Evolutionary conservation across 2,888 invertebrate species (phyloP), one percentile per base, ranked within the genome.

Genomic region (Scaptomyza flava): DNA sequence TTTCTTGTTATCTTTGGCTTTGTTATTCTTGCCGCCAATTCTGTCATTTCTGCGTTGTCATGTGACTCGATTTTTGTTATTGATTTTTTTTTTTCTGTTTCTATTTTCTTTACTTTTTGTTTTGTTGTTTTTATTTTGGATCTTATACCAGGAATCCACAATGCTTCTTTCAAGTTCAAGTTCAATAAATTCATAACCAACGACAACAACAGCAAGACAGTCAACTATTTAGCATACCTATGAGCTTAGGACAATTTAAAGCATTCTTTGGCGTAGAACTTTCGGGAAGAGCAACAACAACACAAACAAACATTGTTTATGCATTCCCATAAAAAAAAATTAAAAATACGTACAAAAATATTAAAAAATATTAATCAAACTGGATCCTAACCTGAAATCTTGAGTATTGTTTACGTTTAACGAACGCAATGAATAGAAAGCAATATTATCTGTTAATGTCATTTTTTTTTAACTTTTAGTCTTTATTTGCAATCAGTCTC

Each of bases 131-230:
- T 60, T 68, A 33, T 67, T 52, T 69, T 30, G 60, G 60, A 45
- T 58, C 48, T 64, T 56, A 54, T 60, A 58, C 62, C 76, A 87
- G 85, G 87, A 81, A 87, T 81, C 67, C 64, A 62, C 52, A 56
- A 53, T 47, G 63, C 47, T 63, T 38, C 65, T 78, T 79, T 87
- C 82, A 87, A 81, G 87, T 81, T 81, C 87, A 81, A 84, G 87
- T 84, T 75, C 87, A 79, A 66, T 41, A 34, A 38, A 52, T 43
- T 17, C n/a, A 41, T 7, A 46, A 20, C 43, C 52, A 27, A 27
- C 27, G 27, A 6, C 38, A 63, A 41, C 42, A 48, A 48, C 6
- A 41, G 9, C 41, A 41, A 38, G 45, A 57, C 17, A 47, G 46
- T 43, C 11, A 45, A 42, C 64, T 77, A 47, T 52, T 85, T 77